Conservation (phyloP, 2,888 invertebrate species). For the Dolomedes plantarius region DNA sequence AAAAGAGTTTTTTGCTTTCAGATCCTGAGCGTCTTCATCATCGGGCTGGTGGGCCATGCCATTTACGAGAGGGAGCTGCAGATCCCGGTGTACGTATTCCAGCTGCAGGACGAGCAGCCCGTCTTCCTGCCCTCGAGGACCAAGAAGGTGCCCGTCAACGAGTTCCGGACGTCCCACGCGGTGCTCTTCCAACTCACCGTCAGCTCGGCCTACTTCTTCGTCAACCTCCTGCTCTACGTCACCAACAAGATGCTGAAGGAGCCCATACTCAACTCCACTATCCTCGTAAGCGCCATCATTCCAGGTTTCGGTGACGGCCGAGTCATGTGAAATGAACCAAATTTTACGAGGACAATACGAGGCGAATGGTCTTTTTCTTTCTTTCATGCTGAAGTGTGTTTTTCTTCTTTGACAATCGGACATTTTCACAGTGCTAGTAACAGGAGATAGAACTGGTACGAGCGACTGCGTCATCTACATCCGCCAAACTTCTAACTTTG, state of each 20-base stretch:
- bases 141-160: slow-evolving; percentile 2
- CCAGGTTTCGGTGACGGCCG: too few species aligned
- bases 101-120: not conserved
- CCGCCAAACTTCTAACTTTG: too few species aligned
- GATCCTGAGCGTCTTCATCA: slow-evolving; percentile 30
- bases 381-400: too few species aligned
- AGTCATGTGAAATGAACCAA: too few species aligned
- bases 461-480: too few species aligned
- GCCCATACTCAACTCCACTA: slow-evolving; percentile 15
- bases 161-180: slow-evolving; percentile 33
- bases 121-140: not conserved
- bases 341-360: too few species aligned
- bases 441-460: too few species aligned
- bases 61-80: slow-evolving; percentile 24
- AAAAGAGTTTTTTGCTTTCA: too few species aligned
- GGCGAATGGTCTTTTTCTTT: too few species aligned
- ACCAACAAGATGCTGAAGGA: slow-evolving; percentile 12
- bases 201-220: slow-evolving; percentile 33
- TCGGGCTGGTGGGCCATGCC: slow-evolving; percentile 26
- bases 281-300: slow-evolving; percentile 45
- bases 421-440: too few species aligned
- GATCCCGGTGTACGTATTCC: slow-evolving; percentile 12
- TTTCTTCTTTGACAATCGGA: too few species aligned
- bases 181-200: slow-evolving; percentile 34
- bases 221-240: slow-evolving; percentile 32